Base-by-base conservation (phyloP, 53 echinoderm and acorn worm genomes). In the Henricia sp. region DNA sequence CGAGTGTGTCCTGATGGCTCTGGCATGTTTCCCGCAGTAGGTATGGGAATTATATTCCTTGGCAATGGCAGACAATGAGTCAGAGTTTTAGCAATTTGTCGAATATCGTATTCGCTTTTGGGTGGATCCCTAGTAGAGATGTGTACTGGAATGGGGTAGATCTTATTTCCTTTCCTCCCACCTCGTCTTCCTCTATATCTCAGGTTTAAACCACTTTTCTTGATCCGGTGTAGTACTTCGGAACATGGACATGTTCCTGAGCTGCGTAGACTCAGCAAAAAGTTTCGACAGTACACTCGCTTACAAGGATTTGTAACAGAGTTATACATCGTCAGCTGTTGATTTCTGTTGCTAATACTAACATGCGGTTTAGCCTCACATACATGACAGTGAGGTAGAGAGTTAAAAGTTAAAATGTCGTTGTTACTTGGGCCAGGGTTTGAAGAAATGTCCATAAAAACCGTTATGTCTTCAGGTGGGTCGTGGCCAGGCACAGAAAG, bases 401-500 rank as follows among this genome's bases (percentile, higher is more conserved):
- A n/a, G 42, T 11, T 24, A 3, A 30, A 30, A 70, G 70, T 56
- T 13, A 3, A 16, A 43, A 11, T 43, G 25, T 19, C 68, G 41
- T 70, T 44, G 46, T 12, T 70, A 27, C 9, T 43, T 70, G 70
- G 70, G 28, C 70, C 70, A 14, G 48, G 70, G 17, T 70, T 70
- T 44, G 42, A 41, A 38, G 69, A 68, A 68, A 68, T 43, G 70
- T 42, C 70, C 44, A 70, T 70, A n/a, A n/a, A 70, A 43, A 70
- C 28, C 25, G 46, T 48, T 14, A 70, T 46, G 28, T 64, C 64
- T 35, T 34, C 16, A 27, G 44, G 70, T 42, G 70, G 70, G 28
- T 70, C 70, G 11, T 70, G 70, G 70, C 46, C 70, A 70, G 70
- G 70, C 16, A 70, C 70, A 70, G 12, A 70, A 42, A 70, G 44